These are phyloP conservation scores for Phylloscopus trochilus DNA, from an alignment of 2,113 vertebrate species.

Conservation along the genomic window DNA sequence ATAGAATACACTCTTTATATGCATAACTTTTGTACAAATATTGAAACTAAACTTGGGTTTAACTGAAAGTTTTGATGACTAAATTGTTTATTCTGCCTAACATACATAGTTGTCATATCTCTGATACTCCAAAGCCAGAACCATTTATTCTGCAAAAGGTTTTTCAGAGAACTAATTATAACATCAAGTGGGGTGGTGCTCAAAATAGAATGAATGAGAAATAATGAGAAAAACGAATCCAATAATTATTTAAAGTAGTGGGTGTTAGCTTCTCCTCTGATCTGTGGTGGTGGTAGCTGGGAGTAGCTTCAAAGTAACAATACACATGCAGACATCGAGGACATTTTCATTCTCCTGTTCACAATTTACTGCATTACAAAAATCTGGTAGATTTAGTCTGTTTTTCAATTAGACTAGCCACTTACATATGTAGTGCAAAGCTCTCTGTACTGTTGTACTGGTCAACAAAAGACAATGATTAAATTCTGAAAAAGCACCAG, in stretches of 20 bases:
- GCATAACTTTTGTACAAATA: not conserved
- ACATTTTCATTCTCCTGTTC: constrained; percentile 82
- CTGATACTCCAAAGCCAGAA: constrained; percentile 49
- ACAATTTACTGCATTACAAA: constrained; percentile 82
- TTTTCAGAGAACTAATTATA: constrained; percentile 77
- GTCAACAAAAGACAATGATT: constrained; percentile 93
- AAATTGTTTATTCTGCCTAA: constrained; percentile 20
- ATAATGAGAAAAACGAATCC: constrained; percentile 74
- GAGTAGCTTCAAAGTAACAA: constrained; percentile 80
- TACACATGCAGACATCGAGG: constrained; percentile 74
- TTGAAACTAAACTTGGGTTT: not conserved
- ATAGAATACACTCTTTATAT: not conserved
- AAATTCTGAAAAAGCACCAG: constrained; percentile 81
- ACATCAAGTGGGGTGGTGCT: constrained; percentile 76
- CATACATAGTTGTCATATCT: constrained; percentile 30
- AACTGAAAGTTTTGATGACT: not conserved
- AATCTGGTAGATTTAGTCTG: constrained; percentile 77
- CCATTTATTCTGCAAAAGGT: constrained; percentile 65
- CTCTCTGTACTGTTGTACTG: constrained; percentile 82
- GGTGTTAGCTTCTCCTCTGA: constrained; percentile 73
- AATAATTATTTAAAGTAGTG: constrained; percentile 81
- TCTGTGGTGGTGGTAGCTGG: constrained; percentile 71
- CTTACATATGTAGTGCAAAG: constrained; percentile 71
- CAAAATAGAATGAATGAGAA: constrained; percentile 72
- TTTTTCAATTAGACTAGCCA: constrained; percentile 86